A percentile compares a stretch with the other conserved stretches of the same genome.
Conservation (phyloP, 2,113 vertebrate genomes). For the Lipotes vexillifer region DNA sequence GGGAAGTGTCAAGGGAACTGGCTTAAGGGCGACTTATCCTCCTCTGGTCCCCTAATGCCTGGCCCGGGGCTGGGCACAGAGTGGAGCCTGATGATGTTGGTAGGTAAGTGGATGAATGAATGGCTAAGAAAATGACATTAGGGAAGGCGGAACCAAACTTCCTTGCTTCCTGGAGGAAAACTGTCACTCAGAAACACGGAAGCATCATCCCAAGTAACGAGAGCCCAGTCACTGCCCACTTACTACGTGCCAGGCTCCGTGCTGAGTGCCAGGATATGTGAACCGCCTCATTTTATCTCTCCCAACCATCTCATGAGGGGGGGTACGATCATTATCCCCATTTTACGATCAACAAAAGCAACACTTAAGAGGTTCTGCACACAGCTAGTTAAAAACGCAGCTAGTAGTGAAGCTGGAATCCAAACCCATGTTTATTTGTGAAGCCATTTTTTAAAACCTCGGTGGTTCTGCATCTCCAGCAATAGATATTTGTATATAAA, state of each 20-base stretch:
- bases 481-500: neutral
- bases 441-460: neutral
- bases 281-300: neutral
- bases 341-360: neutral
- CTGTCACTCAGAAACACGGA: neutral
- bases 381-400: neutral
- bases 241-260: accelerated
- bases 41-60: neutral
- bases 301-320: neutral
- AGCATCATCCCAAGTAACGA: neutral
- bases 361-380: neutral
- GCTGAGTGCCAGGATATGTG: no score
- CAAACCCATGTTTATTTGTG: neutral
- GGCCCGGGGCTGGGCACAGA: neutral
- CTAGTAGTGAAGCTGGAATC: neutral
- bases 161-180: neutral
- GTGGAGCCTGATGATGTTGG: neutral
- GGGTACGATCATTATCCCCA: neutral
- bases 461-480: neutral
- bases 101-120: neutral
- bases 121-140: neutral
- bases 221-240: neutral
- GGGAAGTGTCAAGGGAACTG: neutral
- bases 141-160: neutral
- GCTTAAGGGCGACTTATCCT: neutral